Evolutionary conservation across 2,113 vertebrate species (phyloP).

Genomic region (Macrotus californicus): DNA sequence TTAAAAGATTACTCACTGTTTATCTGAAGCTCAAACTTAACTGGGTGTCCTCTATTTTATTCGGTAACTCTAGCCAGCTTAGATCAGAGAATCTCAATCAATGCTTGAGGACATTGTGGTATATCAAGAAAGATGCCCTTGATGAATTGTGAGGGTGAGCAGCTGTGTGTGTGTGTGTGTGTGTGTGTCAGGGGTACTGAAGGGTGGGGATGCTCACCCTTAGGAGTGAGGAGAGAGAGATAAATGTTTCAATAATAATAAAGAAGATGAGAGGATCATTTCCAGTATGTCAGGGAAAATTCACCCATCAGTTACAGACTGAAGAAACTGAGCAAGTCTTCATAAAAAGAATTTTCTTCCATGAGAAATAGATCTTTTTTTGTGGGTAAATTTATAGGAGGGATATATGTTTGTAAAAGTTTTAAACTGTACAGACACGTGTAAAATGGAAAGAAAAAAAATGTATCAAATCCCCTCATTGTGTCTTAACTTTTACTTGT

Average conservation of each 20-base stretch:
- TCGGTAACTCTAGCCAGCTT: not conserved
- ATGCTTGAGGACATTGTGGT: not conserved
- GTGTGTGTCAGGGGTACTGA: not conserved
- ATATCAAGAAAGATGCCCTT: not conserved
- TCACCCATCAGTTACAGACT: not conserved
- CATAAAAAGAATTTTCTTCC: not conserved
- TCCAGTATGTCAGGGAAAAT: not conserved
- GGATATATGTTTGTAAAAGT: not conserved
- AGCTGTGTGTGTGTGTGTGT: not conserved
- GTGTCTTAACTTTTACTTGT: not conserved
- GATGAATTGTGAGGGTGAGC: not conserved
- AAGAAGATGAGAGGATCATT: not conserved
- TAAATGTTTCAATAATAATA: not conserved
- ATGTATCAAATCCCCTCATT: not conserved
- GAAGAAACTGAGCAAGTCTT: not conserved
- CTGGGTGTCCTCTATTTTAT: not conserved
- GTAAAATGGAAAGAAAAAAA: not conserved
- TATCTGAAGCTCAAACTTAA: not conserved
- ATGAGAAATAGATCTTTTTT: not conserved
- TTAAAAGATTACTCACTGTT: not conserved
- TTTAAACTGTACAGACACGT: not conserved
- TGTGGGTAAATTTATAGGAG: not conserved
- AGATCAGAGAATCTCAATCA: not conserved
- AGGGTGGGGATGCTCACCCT: accelerated
- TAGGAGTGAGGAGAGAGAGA: not conserved